phyloP scores from a whole-genome alignment of 2,113 vertebrate genomes.

The Andinoacara biseriatus region DNA sequence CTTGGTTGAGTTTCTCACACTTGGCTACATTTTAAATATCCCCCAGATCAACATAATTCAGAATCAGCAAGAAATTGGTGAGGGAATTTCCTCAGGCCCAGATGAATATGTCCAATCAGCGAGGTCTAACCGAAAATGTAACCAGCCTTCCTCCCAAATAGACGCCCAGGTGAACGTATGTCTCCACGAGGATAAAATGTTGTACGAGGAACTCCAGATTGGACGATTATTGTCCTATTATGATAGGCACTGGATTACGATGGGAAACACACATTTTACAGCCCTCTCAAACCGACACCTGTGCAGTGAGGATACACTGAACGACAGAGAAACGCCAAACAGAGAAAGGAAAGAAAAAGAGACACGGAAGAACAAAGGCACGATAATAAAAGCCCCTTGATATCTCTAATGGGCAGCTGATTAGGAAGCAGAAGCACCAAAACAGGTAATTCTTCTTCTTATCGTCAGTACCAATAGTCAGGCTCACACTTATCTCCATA shows the following conservation, averaged over 20 bases:
- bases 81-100: neutral
- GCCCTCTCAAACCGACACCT: neutral
- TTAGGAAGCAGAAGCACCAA: constrained; percentile 65
- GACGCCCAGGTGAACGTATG: neutral
- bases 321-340: neutral
- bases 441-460: constrained; percentile 71
- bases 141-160: neutral
- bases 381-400: constrained; percentile 52
- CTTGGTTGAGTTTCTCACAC: neutral
- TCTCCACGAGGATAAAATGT: neutral
- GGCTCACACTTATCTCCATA: constrained; percentile 71
- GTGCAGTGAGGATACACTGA: neutral
- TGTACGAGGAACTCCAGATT: constrained; percentile 9
- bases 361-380: constrained; percentile 29
- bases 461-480: constrained; percentile 56
- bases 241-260: constrained; percentile 11
- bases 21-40: constrained; percentile 17
- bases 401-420: constrained; percentile 65
- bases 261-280: neutral
- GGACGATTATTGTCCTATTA: constrained; percentile 32
- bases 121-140: neutral
- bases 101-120: constrained; percentile 1
- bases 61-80: constrained; percentile 3
- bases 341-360: constrained; percentile 3
- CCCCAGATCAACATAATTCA: constrained; percentile 11